A percentile compares a stretch with the other conserved stretches of the same genome.
These are phyloP conservation scores for Polypedilum vanderplanki DNA, from an alignment of 1,140 invertebrate species.

Conservation along the genomic window DNA sequence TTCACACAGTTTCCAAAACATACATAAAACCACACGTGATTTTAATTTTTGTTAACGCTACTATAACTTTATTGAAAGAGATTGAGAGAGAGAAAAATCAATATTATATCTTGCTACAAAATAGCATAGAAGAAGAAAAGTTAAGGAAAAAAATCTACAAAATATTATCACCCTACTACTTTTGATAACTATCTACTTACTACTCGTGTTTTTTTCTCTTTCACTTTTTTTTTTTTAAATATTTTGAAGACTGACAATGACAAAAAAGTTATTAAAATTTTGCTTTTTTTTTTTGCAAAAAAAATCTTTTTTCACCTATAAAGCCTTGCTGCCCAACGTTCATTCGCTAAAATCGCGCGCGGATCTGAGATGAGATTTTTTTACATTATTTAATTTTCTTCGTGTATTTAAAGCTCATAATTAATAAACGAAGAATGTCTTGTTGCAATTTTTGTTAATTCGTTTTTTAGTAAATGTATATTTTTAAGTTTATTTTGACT, in stretches of 20 bases:
- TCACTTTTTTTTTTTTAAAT: background rate
- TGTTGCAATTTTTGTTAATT: constrained; percentile 19
- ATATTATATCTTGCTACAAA: background rate
- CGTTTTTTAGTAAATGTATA: background rate
- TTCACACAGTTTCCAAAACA: too few relatives aligned
- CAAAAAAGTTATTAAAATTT: background rate
- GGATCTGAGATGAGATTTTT: constrained; percentile 11
- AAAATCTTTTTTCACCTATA: background rate
- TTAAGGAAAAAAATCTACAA: too few relatives aligned
- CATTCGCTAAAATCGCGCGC: background rate
- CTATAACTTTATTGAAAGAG: background rate
- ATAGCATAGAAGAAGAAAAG: background rate
- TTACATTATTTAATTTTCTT: background rate
- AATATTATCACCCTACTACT: too few relatives aligned
- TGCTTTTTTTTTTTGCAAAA: background rate
- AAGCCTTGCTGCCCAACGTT: background rate
- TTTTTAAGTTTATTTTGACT: background rate
- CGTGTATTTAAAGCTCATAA: background rate
- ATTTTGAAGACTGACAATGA: background rate
- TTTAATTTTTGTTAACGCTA: background rate
- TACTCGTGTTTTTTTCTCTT: too few relatives aligned
- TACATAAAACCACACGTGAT: too few relatives aligned
- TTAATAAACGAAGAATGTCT: background rate
- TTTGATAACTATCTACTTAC: too few relatives aligned
- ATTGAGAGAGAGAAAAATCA: too few relatives aligned